Percentiles rank a stretch among this genome's conserved stretches.
Conservation (phyloP, 2,797 vertebrate species). For the Myotis daubentonii region DNA sequence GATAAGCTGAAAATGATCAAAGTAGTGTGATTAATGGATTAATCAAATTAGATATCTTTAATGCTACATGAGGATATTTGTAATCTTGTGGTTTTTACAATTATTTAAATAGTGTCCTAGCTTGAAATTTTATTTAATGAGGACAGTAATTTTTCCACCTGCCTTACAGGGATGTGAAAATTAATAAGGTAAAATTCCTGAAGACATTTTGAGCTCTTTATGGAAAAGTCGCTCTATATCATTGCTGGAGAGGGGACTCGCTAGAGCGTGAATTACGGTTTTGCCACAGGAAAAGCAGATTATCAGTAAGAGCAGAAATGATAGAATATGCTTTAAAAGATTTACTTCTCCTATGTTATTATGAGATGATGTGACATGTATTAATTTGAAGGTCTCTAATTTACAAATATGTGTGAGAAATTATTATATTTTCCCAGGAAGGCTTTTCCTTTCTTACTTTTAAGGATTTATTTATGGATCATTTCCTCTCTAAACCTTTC, state of each 20-base stretch:
- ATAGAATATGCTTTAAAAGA: not conserved
- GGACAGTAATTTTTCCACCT: slow-evolving; percentile 18
- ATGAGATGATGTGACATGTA: not conserved
- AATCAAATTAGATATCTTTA: not conserved
- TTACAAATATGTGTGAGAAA: not conserved
- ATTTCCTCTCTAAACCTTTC: not conserved
- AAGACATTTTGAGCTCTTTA: not conserved
- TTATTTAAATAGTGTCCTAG: not conserved
- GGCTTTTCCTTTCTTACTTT: not conserved
- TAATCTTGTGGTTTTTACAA: not conserved
- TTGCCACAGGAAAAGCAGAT: not conserved
- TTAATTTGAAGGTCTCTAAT: not conserved
- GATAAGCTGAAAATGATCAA: not conserved
- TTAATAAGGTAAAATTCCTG: slow-evolving; percentile 30
- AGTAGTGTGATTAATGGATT: not conserved
- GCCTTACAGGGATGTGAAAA: not conserved
- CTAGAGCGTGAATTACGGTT: not conserved
- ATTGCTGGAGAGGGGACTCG: not conserved
- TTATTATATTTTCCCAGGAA: not conserved
- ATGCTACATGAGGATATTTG: not conserved
- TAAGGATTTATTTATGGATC: not conserved
- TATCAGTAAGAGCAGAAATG: not conserved
- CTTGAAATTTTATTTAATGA: slow-evolving; percentile 27
- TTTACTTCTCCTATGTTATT: not conserved
- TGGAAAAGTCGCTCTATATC: not conserved